Evolutionary conservation across 2,888 invertebrate genomes (phyloP).

Genomic region (Ectropis crepuscularia): DNA sequence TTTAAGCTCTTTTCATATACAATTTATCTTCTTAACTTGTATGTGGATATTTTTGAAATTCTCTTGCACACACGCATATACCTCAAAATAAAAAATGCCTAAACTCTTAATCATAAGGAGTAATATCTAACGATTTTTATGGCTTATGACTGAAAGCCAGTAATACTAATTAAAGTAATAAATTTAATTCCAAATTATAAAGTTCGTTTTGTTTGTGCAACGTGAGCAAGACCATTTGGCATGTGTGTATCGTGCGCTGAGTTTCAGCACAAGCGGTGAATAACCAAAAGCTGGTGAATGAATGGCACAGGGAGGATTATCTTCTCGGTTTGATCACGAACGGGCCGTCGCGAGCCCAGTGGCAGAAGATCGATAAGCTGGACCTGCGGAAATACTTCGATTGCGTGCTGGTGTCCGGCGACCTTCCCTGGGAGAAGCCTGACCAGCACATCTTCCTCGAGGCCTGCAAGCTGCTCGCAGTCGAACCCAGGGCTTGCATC

Average conservation of each 20-base stretch:
- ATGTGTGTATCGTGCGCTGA: constrained; percentile 73
- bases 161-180: background rate
- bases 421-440: constrained; percentile 94
- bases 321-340: constrained; percentile 93
- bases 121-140: too few species aligned
- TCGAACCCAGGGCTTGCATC: constrained; percentile 90
- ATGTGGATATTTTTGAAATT: constrained; percentile 64
- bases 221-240: constrained; percentile 68
- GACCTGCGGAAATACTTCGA: constrained; percentile 90
- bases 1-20: constrained; percentile 67
- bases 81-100: background rate
- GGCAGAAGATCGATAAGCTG: constrained; percentile 93
- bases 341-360: constrained; percentile 93
- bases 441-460: constrained; percentile 92
- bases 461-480: constrained; percentile 90
- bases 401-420: constrained; percentile 92
- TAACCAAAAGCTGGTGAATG: constrained; percentile 77
- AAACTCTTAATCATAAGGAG: too few species aligned
- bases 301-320: constrained; percentile 88
- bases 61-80: constrained; percentile 61
- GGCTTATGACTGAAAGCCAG: too few species aligned
- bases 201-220: constrained; percentile 32
- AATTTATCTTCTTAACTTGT: constrained; percentile 71
- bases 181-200: background rate
- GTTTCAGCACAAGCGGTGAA: constrained; percentile 72